These are phyloP conservation scores for Allygus modestus DNA, from an alignment of 2,888 invertebrate genomes.

Conservation along the genomic window DNA sequence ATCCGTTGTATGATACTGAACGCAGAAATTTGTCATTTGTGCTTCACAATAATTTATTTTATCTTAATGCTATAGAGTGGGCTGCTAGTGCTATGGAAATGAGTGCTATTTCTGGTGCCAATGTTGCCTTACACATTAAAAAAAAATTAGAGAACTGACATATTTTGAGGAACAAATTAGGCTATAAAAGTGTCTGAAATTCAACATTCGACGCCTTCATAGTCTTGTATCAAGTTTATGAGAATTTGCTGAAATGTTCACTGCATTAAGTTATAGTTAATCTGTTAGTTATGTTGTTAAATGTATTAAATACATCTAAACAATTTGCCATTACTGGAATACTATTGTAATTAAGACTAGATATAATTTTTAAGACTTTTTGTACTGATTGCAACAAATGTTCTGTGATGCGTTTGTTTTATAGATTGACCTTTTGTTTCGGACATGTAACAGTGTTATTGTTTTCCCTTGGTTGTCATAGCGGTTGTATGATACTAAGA, in stretches of 20 bases:
- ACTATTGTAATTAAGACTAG: no score
- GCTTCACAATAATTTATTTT: constrained; percentile 77
- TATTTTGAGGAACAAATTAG: not conserved
- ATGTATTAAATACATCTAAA: no score
- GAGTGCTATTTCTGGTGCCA: constrained; percentile 79
- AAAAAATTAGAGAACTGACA: constrained; percentile 69
- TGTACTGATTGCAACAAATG: no score
- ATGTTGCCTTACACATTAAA: constrained; percentile 78
- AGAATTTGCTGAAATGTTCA: no score
- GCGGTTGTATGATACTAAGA: constrained; percentile 75
- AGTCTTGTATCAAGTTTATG: no score
- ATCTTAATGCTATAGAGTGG: constrained; percentile 81
- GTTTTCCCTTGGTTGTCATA: constrained; percentile 78
- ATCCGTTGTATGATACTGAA: constrained; percentile 76
- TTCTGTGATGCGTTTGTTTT: no score
- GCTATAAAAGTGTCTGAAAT: no score
- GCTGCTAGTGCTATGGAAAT: constrained; percentile 84
- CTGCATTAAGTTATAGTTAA: no score
- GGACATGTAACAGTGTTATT: constrained; percentile 72
- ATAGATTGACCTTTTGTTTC: constrained; percentile 76
- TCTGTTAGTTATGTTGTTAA: no score
- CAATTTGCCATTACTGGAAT: no score
- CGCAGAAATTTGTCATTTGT: constrained; percentile 72
- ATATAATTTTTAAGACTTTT: no score
- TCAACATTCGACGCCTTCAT: no score